Base-by-base conservation (phyloP, 2,888 invertebrate species). In the Polyommatus icarus region DNA sequence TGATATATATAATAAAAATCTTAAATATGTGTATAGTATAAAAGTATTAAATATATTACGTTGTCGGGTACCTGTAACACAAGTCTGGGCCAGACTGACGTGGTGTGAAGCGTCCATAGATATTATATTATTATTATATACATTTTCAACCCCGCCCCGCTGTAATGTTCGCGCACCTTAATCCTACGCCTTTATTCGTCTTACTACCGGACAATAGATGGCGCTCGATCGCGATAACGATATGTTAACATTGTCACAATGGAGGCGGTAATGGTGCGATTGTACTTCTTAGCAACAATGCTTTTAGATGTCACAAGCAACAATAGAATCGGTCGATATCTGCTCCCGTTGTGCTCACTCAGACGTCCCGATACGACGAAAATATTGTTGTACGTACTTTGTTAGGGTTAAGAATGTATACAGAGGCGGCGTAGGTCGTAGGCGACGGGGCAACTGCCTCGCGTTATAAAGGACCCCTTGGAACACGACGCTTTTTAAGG, bases 221-320 rank as follows among this genome's bases (percentile, higher is more conserved):
- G 91, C 92, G 92, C 89, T 91, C 90, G 92, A 93, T 93, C 92
- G 88, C 90, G 93, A 93, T 93, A 93, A 92, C 90, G 92, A 93
- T 92, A 93, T 93, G 93, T 93, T 93, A 93, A 92, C 92, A 92
- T 91, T 90, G 92, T 92, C 91, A 93, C 93, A 93, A 93, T 91
- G 90, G 91, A 88, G 87, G 84, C 90, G 88, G 92, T 93, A 93
- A 93, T 93, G 92, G 92, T 86, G 89, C 91, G 92, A 92, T 92
- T 93, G 92, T 92, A 88, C 90, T 89, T 87, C 77, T 87, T 88
- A 88, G 89, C 90, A 75, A 93, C 92, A 93, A 93, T 93, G 92
- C 92, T 91, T 92, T 91, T 88, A 91, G 91, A 89, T 91, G 91
- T 90, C 91, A 92, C 91, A 88, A 89, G 83, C 86, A 87, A 93